Evolutionary conservation across 2,888 invertebrate species (phyloP).

Genomic region (Ptychoptera contaminata): DNA sequence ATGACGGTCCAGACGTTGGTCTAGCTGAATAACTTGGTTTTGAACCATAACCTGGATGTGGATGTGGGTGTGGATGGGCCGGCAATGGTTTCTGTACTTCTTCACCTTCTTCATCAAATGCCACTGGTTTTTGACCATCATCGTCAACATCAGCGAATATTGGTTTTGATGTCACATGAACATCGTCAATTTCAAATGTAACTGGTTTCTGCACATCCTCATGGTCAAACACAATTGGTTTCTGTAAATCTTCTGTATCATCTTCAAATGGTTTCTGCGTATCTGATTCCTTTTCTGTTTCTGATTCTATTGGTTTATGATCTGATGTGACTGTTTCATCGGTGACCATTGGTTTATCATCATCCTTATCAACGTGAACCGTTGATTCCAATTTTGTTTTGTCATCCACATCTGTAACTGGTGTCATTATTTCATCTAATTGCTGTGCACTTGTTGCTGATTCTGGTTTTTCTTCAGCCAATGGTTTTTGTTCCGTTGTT

Average conservation of each 20-base stretch:
- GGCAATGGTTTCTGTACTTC: neutral
- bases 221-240: neutral
- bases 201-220: conserved; percentile 1
- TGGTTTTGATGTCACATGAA: neutral
- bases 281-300: neutral
- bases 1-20: neutral
- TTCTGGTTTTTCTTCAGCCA: conserved; percentile 4
- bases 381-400: conserved; percentile 4
- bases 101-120: neutral
- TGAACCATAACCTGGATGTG: neutral
- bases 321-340: neutral
- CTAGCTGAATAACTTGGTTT: neutral
- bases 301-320: neutral
- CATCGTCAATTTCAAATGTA: neutral
- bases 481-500: conserved; percentile 22
- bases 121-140: neutral
- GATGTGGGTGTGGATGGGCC: neutral
- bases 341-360: neutral
- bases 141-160: neutral
- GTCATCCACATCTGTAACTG: conserved; percentile 7
- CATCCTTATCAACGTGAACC: neutral
- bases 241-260: neutral
- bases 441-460: neutral
- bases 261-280: neutral
- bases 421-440: conserved; percentile 5